Conservation (phyloP, 1,140 invertebrate species). For the Diabrotica virgifera region DNA sequence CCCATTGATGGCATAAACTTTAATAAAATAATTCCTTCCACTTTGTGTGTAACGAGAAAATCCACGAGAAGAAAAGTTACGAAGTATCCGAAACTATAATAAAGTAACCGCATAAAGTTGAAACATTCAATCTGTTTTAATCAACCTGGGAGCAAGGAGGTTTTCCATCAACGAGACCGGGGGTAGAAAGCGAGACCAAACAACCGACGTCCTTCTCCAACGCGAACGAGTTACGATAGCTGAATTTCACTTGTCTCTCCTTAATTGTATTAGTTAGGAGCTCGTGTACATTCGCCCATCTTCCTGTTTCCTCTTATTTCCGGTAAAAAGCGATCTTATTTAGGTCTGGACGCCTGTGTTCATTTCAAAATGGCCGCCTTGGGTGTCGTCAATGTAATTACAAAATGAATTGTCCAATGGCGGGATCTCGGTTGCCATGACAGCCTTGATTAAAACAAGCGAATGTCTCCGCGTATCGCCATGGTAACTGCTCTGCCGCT, state of each 20-base stretch:
- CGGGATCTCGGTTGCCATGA: conserved; percentile 51
- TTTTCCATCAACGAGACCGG: conserved; percentile 37
- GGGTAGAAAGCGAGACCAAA: conserved; percentile 15
- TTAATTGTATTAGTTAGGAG: conserved; percentile 51
- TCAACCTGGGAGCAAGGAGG: conserved; percentile 44
- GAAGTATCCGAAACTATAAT: conserved; percentile 45
- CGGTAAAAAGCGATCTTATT: conserved; percentile 31
- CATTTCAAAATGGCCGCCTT: conserved; percentile 51
- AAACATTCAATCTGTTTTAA: conserved; percentile 51
- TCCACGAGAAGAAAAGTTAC: conserved; percentile 28
- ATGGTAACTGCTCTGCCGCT: conserved; percentile 42
- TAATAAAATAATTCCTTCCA: conserved; percentile 1
- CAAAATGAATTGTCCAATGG: conserved; percentile 53
- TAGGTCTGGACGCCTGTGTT: conserved; percentile 42
- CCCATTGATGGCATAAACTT: background rate
- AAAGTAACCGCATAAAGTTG: conserved; percentile 46
- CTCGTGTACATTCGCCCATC: conserved; percentile 38
- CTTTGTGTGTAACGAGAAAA: conserved; percentile 22
- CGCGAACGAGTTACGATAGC: conserved; percentile 47
- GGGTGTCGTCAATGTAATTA: conserved; percentile 52
- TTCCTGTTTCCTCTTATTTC: conserved; percentile 26
- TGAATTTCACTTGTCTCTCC: conserved; percentile 50
- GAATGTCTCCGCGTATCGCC: conserved; percentile 47
- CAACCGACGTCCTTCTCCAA: conserved; percentile 13
- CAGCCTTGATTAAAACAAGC: conserved; percentile 52